These are phyloP conservation scores for Pseudoips prasinana DNA, from an alignment of 2,888 invertebrate species.

Conservation along the genomic window DNA sequence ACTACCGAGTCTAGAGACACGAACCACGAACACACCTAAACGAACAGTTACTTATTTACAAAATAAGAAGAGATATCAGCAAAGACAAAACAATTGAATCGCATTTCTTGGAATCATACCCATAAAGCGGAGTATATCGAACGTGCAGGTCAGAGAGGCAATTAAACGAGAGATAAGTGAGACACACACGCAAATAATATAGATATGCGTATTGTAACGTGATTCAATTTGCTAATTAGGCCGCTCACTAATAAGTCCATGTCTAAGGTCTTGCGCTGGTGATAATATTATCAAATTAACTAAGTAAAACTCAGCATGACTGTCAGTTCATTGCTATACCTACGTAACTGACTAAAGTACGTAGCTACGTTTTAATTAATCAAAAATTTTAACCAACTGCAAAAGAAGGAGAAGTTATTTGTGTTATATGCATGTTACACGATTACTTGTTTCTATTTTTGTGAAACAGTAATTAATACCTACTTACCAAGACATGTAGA, in stretches of 20 bases:
- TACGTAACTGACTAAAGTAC: no score
- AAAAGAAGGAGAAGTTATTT: no score
- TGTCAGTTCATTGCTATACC: no score
- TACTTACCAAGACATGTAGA: no score
- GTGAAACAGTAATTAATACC: no score
- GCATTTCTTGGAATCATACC: slow-evolving; percentile 54
- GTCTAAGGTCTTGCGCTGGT: slow-evolving; percentile 37
- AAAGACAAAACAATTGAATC: slow-evolving; percentile 54
- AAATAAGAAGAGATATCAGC: slow-evolving; percentile 30
- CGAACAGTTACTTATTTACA: slow-evolving; percentile 22
- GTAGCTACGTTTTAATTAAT: no score
- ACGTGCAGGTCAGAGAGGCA: slow-evolving; percentile 63
- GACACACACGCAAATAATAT: slow-evolving; percentile 35
- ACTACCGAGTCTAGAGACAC: slow-evolving; percentile 18
- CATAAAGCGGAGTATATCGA: slow-evolving; percentile 49
- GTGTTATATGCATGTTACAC: no score
- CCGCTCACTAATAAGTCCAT: slow-evolving; percentile 44
- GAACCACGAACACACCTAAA: slow-evolving; percentile 2
- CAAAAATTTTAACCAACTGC: no score
- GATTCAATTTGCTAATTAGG: slow-evolving; percentile 60
- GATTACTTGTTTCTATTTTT: no score
- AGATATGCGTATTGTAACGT: slow-evolving; percentile 38
- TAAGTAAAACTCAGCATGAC: slow-evolving; percentile 9
- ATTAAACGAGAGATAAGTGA: slow-evolving; percentile 55
- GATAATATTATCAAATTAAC: slow-evolving; percentile 38